A percentile compares a stretch with the other conserved stretches of the same genome.
Evolutionary conservation across 2,113 vertebrate genomes (phyloP).

Genomic region (Carollia perspicillata): DNA sequence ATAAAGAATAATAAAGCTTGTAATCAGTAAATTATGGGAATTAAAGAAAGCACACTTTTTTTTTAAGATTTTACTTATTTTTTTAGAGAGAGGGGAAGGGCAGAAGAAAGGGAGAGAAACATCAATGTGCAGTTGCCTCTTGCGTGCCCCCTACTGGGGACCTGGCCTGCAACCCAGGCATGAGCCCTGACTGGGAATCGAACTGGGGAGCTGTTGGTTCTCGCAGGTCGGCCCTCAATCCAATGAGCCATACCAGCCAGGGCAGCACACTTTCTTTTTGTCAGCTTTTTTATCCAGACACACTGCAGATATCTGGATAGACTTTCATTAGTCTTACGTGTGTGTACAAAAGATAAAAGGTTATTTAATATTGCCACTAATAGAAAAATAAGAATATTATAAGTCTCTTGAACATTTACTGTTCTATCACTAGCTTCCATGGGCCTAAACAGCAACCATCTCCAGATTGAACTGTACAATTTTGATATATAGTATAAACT

Average conservation of each 20-base stretch:
- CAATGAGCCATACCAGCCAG: too few species aligned
- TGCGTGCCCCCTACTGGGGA: too few species aligned
- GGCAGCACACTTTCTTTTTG: constrained; percentile 7
- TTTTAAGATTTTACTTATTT: too few species aligned
- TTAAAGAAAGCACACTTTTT: neutral
- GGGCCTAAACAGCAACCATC: neutral
- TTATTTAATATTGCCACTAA: neutral
- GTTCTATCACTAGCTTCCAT: neutral
- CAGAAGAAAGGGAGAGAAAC: too few species aligned
- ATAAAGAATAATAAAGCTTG: neutral
- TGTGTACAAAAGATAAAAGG: neutral
- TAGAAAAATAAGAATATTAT: neutral
- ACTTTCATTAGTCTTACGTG: neutral
- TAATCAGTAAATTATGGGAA: neutral
- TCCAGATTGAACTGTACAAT: neutral
- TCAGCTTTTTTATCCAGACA: neutral
- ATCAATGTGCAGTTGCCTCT: too few species aligned
- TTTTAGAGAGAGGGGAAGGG: too few species aligned
- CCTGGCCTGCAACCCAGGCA: too few species aligned
- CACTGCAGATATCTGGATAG: neutral
- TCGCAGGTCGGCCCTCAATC: too few species aligned
- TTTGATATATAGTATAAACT: neutral
- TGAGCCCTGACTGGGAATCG: too few species aligned
- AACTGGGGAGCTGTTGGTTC: too few species aligned
- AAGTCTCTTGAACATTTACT: neutral